A percentile compares a stretch with the other conserved stretches of the same genome.
Evolutionary conservation across 2,113 vertebrate species (phyloP).

Genomic region (Syrmaticus mikado): DNA sequence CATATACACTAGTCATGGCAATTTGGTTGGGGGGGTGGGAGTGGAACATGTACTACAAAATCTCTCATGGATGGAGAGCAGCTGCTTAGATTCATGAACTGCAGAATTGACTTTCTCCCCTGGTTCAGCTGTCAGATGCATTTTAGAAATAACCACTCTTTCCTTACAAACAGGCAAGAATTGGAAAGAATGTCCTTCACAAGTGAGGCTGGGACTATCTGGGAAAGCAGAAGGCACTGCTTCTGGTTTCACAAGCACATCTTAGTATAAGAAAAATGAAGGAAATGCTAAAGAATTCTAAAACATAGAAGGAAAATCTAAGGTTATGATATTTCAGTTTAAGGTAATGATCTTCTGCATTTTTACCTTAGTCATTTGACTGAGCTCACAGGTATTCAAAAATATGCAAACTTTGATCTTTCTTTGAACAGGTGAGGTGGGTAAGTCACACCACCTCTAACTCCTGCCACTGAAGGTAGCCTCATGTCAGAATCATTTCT

Average conservation of each 20-base stretch:
- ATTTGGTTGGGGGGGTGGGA: background rate
- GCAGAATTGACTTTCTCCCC: background rate
- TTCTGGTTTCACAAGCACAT: background rate
- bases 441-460: background rate
- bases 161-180: background rate
- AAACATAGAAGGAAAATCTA: background rate
- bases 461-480: background rate
- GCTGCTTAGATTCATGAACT: conserved; percentile 35
- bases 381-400: background rate
- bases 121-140: background rate
- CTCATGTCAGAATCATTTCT: background rate
- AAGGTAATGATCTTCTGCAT: background rate
- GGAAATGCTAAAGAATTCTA: background rate
- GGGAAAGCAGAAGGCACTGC: background rate
- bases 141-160: background rate
- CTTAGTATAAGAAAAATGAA: background rate
- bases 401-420: background rate
- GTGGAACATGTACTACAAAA: background rate
- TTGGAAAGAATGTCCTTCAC: background rate
- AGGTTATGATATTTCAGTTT: background rate
- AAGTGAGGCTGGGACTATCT: background rate
- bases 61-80: background rate
- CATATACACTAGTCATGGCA: conserved; percentile 8
- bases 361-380: background rate
- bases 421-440: background rate